Percentiles rank a stretch among this genome's conserved stretches.
phyloP scores from a whole-genome alignment of 2,888 invertebrate species.

The Chaitophorus viminalis region DNA sequence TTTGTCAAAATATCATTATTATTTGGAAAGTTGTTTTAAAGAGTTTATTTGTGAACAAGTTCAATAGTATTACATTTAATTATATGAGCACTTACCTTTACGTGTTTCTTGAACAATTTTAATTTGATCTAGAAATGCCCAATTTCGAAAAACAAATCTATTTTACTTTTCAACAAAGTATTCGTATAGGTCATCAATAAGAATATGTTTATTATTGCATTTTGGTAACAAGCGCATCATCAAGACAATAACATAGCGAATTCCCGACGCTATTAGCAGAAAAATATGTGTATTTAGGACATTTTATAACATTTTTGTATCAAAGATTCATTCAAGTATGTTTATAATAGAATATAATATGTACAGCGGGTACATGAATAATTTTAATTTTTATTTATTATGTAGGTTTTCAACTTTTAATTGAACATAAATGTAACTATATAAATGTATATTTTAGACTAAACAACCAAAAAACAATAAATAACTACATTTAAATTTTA shows the following conservation, averaged over 20 bases:
- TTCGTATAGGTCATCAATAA: background rate
- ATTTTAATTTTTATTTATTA: too few species aligned
- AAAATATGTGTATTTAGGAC: constrained; percentile 39
- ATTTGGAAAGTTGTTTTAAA: too few species aligned
- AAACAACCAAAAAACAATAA: too few species aligned
- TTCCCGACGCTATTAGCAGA: background rate
- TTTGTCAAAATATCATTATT: background rate
- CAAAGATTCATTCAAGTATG: background rate
- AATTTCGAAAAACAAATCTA: background rate
- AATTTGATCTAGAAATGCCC: background rate
- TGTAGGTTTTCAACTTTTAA: too few species aligned
- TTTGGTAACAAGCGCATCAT: background rate
- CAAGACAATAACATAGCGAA: constrained; percentile 9
- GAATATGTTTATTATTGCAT: constrained; percentile 15
- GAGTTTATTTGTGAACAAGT: too few species aligned
- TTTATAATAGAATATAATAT: too few species aligned
- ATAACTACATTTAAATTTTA: too few species aligned
- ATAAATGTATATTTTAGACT: too few species aligned
- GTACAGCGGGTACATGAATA: too few species aligned
- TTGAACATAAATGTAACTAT: too few species aligned
- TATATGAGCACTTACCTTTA: background rate
- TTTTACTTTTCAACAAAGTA: background rate
- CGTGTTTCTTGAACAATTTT: background rate
- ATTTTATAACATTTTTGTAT: background rate
- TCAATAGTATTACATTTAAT: too few species aligned